Evolutionary conservation across 2,888 invertebrate species (phyloP).

Genomic region (Nasonia oneida): DNA sequence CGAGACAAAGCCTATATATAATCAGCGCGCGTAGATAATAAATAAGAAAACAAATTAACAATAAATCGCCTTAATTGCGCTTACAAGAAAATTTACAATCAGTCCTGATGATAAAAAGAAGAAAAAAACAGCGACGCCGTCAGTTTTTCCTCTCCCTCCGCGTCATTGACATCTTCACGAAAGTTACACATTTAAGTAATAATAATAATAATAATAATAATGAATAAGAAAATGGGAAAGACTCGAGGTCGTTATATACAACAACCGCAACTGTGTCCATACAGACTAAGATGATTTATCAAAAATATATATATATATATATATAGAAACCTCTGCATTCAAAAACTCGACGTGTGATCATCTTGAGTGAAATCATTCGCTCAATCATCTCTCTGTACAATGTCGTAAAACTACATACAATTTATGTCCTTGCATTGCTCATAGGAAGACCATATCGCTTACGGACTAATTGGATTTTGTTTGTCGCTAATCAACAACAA

Average conservation of each 20-base stretch:
- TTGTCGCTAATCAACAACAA: slow-evolving; percentile 4
- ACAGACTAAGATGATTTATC: background rate
- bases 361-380: slow-evolving; percentile 28
- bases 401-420: background rate
- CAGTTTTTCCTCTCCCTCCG: background rate
- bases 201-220: background rate
- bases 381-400: slow-evolving; percentile 5
- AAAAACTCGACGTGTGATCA: background rate
- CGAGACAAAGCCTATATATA: slow-evolving; percentile 16
- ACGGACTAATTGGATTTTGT: background rate
- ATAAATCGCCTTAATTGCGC: slow-evolving; percentile 24
- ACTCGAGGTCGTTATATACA: background rate
- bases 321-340: background rate
- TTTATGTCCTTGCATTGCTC: background rate
- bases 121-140: background rate
- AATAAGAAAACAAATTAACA: slow-evolving; percentile 25
- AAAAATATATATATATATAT: background rate
- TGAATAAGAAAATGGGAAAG: background rate
- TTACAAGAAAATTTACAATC: slow-evolving; percentile 50
- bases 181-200: background rate
- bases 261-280: background rate
- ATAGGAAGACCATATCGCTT: background rate
- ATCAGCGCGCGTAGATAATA: slow-evolving; percentile 19
- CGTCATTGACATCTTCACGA: slow-evolving; percentile 22
- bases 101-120: slow-evolving; percentile 50